Conservation (phyloP, 2,113 vertebrate genomes). For the Columba janthina region DNA sequence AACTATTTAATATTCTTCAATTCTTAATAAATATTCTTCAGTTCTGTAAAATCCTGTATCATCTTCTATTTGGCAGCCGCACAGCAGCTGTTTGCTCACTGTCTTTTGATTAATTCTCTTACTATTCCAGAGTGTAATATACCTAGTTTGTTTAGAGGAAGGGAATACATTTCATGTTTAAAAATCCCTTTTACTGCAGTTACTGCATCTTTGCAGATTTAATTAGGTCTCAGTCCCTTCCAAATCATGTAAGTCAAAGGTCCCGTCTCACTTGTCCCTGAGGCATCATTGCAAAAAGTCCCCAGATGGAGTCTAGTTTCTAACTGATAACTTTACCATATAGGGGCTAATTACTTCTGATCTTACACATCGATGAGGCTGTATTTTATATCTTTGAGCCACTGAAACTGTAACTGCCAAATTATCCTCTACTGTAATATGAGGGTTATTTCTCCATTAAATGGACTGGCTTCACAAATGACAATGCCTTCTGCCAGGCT, state of each 20-base stretch:
- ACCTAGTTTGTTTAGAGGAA: conserved; percentile 34
- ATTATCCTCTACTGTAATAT: conserved; percentile 1
- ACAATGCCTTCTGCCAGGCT: background rate
- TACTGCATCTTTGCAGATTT: conserved; percentile 32
- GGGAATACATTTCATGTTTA: conserved; percentile 11
- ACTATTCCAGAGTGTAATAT: conserved; percentile 7
- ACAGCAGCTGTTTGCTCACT: background rate
- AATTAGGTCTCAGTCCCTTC: conserved; percentile 45
- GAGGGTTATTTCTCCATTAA: background rate
- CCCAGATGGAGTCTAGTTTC: conserved; percentile 24
- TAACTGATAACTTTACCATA: conserved; percentile 17
- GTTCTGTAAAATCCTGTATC: conserved; percentile 7
- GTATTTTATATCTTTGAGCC: conserved; percentile 31
- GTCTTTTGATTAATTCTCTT: conserved; percentile 30
- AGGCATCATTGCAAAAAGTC: conserved; percentile 11
- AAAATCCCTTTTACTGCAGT: conserved; percentile 24
- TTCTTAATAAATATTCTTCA: background rate
- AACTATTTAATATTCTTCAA: background rate
- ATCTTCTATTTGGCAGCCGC: background rate
- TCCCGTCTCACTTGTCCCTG: conserved; percentile 5
- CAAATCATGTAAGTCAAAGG: conserved; percentile 24
- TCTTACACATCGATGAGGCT: conserved; percentile 50
- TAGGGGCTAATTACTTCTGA: conserved; percentile 41
- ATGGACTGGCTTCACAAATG: background rate
- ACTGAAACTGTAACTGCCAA: conserved; percentile 13